phyloP scores from a whole-genome alignment of 2,113 vertebrate genomes.

The Osmerus mordax region DNA sequence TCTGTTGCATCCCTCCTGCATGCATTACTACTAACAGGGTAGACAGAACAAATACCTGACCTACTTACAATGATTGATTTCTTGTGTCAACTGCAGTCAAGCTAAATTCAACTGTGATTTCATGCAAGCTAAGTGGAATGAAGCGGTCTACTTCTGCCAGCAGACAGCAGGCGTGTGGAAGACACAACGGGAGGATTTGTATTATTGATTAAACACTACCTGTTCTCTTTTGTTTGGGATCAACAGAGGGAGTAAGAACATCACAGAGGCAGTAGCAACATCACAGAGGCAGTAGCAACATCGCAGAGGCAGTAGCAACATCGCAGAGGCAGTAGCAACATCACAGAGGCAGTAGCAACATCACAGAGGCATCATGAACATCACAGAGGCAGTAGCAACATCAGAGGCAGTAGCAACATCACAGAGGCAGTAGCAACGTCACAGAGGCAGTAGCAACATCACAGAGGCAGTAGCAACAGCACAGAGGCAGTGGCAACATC shows the following conservation, averaged over 20 bases:
- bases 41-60: slow-evolving; percentile 48
- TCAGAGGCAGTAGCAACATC: no score
- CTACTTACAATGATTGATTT: slow-evolving; percentile 58
- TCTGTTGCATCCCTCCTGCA: slow-evolving; percentile 4
- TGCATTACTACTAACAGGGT: slow-evolving; percentile 6
- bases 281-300: no score
- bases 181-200: slow-evolving; percentile 31
- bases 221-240: slow-evolving; percentile 17
- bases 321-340: no score
- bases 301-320: no score
- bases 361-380: no score
- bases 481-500: no score
- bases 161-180: slow-evolving; percentile 27
- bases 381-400: no score
- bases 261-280: no score
- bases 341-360: no score
- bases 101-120: slow-evolving; percentile 48
- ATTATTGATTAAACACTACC: slow-evolving; percentile 53
- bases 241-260: slow-evolving; percentile 15
- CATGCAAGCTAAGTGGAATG: slow-evolving; percentile 34
- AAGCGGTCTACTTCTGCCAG: slow-evolving; percentile 32
- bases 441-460: no score
- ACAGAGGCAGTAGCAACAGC: no score
- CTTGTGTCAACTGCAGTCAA: slow-evolving; percentile 46
- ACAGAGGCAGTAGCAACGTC: no score